Percentiles rank a stretch among this genome's conserved stretches.
Conservation (phyloP, 1,140 invertebrate species). For the Lepidostoma basale region DNA sequence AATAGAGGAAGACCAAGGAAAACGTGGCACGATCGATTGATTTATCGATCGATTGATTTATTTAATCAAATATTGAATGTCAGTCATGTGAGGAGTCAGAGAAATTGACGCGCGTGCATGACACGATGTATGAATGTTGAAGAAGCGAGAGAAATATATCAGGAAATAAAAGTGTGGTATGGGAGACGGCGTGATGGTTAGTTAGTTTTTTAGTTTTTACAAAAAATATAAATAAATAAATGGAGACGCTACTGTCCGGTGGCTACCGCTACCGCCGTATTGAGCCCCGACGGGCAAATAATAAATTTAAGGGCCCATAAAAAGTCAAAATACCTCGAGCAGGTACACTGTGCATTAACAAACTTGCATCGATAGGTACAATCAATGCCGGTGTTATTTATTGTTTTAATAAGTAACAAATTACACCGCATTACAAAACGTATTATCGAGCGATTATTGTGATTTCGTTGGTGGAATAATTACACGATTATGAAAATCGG, state of each 20-base stretch:
- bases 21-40: too few species aligned
- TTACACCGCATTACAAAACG: slow-evolving; percentile 33
- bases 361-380: slow-evolving; percentile 37
- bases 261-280: slow-evolving; percentile 37
- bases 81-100: too few species aligned
- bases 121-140: too few species aligned
- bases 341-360: slow-evolving; percentile 41
- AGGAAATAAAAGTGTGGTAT: too few species aligned
- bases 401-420: slow-evolving; percentile 36
- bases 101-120: too few species aligned
- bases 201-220: too few species aligned
- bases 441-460: slow-evolving; percentile 32
- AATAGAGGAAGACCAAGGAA: too few species aligned
- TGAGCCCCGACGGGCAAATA: slow-evolving; percentile 34
- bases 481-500: slow-evolving; percentile 24
- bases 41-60: too few species aligned
- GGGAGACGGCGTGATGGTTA: too few species aligned
- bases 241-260: background rate
- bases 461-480: slow-evolving; percentile 28
- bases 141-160: too few species aligned
- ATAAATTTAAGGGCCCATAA: slow-evolving; percentile 47
- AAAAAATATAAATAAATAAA: too few species aligned
- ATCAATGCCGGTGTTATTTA: slow-evolving; percentile 32
- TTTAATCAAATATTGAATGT: too few species aligned
- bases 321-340: slow-evolving; percentile 39